These are phyloP conservation scores for Kryptopterus vitreolus DNA, from an alignment of 2,797 vertebrate species.

Conservation along the genomic window DNA sequence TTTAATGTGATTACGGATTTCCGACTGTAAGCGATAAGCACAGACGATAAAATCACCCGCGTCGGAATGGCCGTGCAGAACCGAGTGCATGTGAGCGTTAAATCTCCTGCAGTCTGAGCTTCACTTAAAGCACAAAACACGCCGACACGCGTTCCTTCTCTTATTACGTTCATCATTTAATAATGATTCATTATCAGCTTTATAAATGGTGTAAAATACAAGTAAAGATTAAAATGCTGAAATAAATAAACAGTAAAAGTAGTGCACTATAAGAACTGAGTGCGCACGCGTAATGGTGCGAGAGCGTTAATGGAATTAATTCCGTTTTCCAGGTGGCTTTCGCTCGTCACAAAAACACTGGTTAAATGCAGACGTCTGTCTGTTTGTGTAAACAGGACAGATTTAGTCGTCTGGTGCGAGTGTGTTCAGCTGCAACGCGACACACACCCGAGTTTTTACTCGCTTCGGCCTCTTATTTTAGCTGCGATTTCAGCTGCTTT, in stretches of 20 bases:
- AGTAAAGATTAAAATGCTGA: too few relatives aligned
- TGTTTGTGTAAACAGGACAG: background rate
- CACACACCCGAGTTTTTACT: background rate
- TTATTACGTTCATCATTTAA: background rate
- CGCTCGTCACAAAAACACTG: background rate
- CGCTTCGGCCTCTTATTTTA: background rate
- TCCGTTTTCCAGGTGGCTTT: constrained; percentile 1
- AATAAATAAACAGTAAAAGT: too few relatives aligned
- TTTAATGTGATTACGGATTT: constrained; percentile 33
- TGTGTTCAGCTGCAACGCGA: constrained; percentile 12
- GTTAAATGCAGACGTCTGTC: constrained; percentile 4
- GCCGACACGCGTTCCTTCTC: background rate
- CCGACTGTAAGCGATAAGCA: constrained; percentile 37
- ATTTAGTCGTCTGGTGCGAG: background rate
- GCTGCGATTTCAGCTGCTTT: constrained; percentile 7
- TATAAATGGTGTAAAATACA: background rate
- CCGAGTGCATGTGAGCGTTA: background rate
- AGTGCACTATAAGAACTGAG: too few relatives aligned
- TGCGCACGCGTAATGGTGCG: too few relatives aligned
- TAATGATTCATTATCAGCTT: background rate
- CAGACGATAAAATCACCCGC: constrained; percentile 17
- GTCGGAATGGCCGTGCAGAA: background rate
- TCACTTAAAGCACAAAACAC: background rate
- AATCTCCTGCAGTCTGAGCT: background rate
- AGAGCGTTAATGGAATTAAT: background rate